These are phyloP conservation scores for Tinea trinotella DNA, from an alignment of 2,888 invertebrate species.

Conservation along the genomic window DNA sequence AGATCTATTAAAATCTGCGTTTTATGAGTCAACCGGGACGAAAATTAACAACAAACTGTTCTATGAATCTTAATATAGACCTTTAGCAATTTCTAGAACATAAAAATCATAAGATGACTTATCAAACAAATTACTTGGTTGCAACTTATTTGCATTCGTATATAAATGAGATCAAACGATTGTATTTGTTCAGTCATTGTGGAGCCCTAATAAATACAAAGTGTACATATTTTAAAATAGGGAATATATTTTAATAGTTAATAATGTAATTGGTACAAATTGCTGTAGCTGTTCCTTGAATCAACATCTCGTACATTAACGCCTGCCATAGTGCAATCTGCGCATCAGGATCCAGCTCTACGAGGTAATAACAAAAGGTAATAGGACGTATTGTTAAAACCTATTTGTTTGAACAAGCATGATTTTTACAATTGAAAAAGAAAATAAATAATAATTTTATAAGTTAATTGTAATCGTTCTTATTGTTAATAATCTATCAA, in stretches of 20 bases:
- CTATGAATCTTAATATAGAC: constrained; percentile 1
- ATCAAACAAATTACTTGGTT: neutral
- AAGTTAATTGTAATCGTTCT: constrained; percentile 18
- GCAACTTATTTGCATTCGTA: neutral
- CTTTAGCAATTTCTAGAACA: neutral
- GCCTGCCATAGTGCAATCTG: constrained; percentile 25
- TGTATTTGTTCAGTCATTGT: neutral
- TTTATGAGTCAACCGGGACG: neutral
- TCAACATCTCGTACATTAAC: neutral
- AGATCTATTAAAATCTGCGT: neutral
- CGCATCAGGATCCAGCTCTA: constrained; percentile 27
- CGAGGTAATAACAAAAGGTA: constrained; percentile 29
- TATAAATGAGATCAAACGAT: neutral
- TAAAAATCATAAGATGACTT: constrained; percentile 5
- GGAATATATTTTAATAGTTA: neutral
- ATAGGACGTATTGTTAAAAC: neutral
- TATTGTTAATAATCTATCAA: constrained; percentile 21
- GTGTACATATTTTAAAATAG: neutral
- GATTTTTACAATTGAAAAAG: constrained; percentile 23
- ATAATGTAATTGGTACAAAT: neutral
- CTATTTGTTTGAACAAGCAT: constrained; percentile 21
- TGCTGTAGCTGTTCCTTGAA: constrained; percentile 2
- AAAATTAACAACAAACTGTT: neutral
- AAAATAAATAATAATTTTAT: constrained; percentile 12
- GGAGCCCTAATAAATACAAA: neutral